phyloP scores from a whole-genome alignment of 2,888 invertebrate species.

The Chloromyia formosa region DNA sequence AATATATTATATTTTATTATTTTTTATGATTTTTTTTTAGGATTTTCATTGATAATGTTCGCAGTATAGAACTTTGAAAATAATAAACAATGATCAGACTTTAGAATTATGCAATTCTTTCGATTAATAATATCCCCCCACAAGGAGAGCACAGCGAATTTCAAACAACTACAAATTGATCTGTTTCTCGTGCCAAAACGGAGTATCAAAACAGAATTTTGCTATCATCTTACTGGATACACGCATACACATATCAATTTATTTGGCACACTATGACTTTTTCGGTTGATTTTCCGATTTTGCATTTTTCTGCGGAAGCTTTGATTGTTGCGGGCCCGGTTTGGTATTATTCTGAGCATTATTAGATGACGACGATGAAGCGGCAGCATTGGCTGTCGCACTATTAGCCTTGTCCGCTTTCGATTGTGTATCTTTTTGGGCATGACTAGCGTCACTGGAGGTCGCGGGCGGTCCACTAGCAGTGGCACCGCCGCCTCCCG shows the following conservation, averaged over 20 bases:
- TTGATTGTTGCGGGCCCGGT: constrained; percentile 3
- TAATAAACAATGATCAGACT: constrained; percentile 8
- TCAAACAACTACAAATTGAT: no score
- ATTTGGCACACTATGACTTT: constrained; percentile 41
- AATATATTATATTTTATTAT: neutral
- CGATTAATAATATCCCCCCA: neutral
- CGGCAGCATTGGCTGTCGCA: neutral
- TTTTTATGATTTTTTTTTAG: constrained; percentile 5
- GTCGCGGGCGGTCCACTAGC: neutral
- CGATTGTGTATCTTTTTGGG: constrained; percentile 24
- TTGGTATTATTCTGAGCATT: constrained; percentile 10
- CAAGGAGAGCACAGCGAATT: neutral
- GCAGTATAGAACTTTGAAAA: neutral
- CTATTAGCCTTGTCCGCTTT: constrained; percentile 28
- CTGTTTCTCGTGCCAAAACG: no score
- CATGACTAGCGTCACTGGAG: neutral
- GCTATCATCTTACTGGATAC: no score
- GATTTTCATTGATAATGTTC: neutral
- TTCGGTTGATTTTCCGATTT: constrained; percentile 35
- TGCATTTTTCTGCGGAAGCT: constrained; percentile 21
- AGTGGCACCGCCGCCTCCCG: neutral
- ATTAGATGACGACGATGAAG: neutral
- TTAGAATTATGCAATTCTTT: constrained; percentile 3
- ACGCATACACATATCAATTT: neutral
- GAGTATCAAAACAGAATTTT: no score